Base-by-base conservation (phyloP, 1,140 invertebrate genomes). In the Drosophila lacertosa region DNA sequence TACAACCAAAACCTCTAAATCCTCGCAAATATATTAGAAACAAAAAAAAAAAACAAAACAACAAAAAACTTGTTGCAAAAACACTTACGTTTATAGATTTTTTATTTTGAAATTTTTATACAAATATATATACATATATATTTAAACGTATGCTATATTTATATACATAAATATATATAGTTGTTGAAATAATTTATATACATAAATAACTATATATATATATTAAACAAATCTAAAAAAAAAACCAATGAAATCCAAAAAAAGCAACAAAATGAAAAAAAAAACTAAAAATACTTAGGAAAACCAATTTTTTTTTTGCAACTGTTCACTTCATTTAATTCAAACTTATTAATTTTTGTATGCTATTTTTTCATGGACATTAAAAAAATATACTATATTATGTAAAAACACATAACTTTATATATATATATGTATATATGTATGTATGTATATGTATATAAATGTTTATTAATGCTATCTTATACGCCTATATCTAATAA, bases 1-100 rank as follows among this genome's bases (percentile, higher is more conserved):
- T 57, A 67, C 67, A 69, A 86, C 77, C 81, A 86, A 83, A 80
- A 86, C 77, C 77, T 74, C 71, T 55, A 77, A 88, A 88, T 88
- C 81, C 81, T 88, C 79, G 77, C 82, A 80, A 74, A 54, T 54
- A 74, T 37, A 54, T 42, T 9, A 29, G 29, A 50, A 53, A 53
- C 39, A 35, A 74, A 37, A 47, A 32, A 26, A 44, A 51, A 58
- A 53, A 15, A 51, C 45, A 57, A 57, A 67, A 64, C 20, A 48
- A 45, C 64, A 55, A 54, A 51, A 58, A 48, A 45, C 64, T 42
- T 51, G 18, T 39, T 54, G 51, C 35, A 39, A 40, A 39, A 74
- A 73, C 47, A 51, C 58, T 65, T 74, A 75, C 58, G 62, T 65
- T 80, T 80, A 63, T 59, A 64, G 22, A 68, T 66, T 71, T 69